These are phyloP conservation scores for Aporophyla lueneburgensis DNA, from an alignment of 2,888 invertebrate species.

Conservation along the genomic window DNA sequence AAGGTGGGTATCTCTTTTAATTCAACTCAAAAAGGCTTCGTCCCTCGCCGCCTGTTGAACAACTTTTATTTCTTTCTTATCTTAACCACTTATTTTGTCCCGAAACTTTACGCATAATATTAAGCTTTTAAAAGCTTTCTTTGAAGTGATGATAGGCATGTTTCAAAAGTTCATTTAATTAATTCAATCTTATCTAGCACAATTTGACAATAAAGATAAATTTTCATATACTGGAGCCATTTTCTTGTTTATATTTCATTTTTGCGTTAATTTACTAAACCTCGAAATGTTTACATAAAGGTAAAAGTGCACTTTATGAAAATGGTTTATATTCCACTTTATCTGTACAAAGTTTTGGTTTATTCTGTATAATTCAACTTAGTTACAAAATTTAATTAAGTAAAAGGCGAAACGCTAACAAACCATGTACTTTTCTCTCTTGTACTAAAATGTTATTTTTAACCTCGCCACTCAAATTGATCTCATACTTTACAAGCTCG, in stretches of 20 bases:
- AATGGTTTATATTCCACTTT: background rate
- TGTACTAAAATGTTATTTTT: constrained; percentile 15
- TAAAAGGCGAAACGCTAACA: background rate
- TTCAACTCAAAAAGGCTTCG: constrained; percentile 9
- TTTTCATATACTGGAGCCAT: background rate
- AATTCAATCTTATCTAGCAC: constrained; percentile 29
- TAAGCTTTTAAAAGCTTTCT: constrained; percentile 73
- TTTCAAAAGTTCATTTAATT: constrained; percentile 55
- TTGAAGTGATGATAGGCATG: constrained; percentile 73
- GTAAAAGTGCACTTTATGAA: background rate
- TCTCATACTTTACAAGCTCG: constrained; percentile 66
- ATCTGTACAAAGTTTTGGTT: background rate
- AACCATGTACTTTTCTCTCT: constrained; percentile 4
- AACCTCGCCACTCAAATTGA: constrained; percentile 28
- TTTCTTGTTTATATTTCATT: background rate
- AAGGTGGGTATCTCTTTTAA: constrained; percentile 21
- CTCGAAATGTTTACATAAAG: no score
- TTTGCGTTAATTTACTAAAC: background rate
- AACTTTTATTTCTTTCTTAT: constrained; percentile 49
- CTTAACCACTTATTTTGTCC: constrained; percentile 45
- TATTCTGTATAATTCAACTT: background rate
- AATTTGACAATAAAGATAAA: background rate
- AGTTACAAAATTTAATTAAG: background rate
- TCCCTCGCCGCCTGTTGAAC: constrained; percentile 27
- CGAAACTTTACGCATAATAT: constrained; percentile 77